phyloP scores from a whole-genome alignment of 2,113 vertebrate genomes.

The Hippocampus zosterae region DNA sequence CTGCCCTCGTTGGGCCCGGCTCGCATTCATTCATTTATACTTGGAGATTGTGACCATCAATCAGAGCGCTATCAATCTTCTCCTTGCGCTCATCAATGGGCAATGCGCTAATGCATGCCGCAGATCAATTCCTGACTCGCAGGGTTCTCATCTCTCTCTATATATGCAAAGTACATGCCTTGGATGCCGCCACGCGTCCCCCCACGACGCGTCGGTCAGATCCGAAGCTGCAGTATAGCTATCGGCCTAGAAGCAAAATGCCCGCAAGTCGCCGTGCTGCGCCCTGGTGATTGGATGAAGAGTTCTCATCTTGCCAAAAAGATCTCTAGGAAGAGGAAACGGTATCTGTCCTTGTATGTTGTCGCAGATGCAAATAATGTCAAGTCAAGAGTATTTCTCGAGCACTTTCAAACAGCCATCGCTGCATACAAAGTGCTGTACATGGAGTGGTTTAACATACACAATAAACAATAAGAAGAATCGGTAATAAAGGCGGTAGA shows the following conservation, averaged over 20 bases:
- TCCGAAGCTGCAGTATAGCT: slow-evolving; percentile 33
- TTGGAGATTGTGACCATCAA: slow-evolving; percentile 64
- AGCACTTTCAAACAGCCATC: too few species aligned
- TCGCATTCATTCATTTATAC: slow-evolving; percentile 73
- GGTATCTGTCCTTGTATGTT: slow-evolving; percentile 3
- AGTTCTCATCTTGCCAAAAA: slow-evolving; percentile 25
- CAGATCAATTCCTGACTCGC: slow-evolving; percentile 70
- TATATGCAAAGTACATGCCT: slow-evolving; percentile 31
- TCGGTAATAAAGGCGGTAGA: too few species aligned
- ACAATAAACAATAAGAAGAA: too few species aligned
- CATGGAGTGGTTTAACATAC: too few species aligned
- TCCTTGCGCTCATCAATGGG: slow-evolving; percentile 77
- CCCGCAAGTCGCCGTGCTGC: slow-evolving; percentile 17
- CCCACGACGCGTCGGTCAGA: slow-evolving; percentile 34
- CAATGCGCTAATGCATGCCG: slow-evolving; percentile 77
- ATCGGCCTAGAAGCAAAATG: slow-evolving; percentile 21
- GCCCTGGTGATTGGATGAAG: slow-evolving; percentile 40
- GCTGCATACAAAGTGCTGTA: too few species aligned
- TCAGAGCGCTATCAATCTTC: slow-evolving; percentile 70
- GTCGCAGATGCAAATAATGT: slow-evolving; percentile 21
- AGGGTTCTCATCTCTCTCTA: slow-evolving; percentile 49
- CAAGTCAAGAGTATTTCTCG: too few species aligned
- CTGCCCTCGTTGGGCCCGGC: slow-evolving; percentile 43
- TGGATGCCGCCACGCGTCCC: slow-evolving; percentile 29
- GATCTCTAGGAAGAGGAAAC: not conserved